These are phyloP conservation scores for Eumerus sabulonum DNA, from an alignment of 2,888 invertebrate species.

Conservation along the genomic window DNA sequence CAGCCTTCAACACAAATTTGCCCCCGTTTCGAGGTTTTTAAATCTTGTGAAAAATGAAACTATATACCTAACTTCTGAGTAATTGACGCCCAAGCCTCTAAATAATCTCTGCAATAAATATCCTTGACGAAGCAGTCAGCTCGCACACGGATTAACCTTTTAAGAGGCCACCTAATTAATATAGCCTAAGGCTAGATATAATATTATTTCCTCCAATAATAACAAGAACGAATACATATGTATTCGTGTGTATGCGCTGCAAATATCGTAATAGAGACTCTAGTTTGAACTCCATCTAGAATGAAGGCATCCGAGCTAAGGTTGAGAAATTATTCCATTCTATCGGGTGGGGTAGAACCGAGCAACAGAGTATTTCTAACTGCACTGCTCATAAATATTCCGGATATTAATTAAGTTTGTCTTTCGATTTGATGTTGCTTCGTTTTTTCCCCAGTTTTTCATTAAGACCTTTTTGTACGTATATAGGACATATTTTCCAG, in stretches of 20 bases:
- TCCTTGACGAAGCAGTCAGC: slow-evolving; percentile 27
- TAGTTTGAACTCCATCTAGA: slow-evolving; percentile 18
- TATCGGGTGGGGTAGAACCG: neutral
- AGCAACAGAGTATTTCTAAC: slow-evolving; percentile 1
- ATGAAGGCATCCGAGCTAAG: slow-evolving; percentile 35
- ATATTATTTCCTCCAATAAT: slow-evolving; percentile 53
- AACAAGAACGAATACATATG: slow-evolving; percentile 32
- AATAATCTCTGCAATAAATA: slow-evolving; percentile 54
- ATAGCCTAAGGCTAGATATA: slow-evolving; percentile 44
- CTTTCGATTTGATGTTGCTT: slow-evolving; percentile 42
- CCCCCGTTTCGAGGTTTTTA: slow-evolving; percentile 24
- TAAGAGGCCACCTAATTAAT: slow-evolving; percentile 53
- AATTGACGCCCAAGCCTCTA: slow-evolving; percentile 31
- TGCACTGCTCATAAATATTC: slow-evolving; percentile 43
- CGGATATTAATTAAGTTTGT: slow-evolving; percentile 56
- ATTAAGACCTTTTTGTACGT: too few relatives aligned
- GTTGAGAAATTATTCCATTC: slow-evolving; percentile 49
- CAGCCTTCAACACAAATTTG: too few relatives aligned
- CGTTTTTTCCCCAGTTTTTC: neutral
- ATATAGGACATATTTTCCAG: too few relatives aligned
- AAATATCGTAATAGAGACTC: too few relatives aligned
- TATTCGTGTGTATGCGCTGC: too few relatives aligned
- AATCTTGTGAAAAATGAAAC: slow-evolving; percentile 19
- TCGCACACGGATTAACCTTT: slow-evolving; percentile 40
- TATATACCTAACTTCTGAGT: too few relatives aligned